Conservation (phyloP, 2,113 vertebrate genomes). For the Onychorhynchus coronatus region DNA sequence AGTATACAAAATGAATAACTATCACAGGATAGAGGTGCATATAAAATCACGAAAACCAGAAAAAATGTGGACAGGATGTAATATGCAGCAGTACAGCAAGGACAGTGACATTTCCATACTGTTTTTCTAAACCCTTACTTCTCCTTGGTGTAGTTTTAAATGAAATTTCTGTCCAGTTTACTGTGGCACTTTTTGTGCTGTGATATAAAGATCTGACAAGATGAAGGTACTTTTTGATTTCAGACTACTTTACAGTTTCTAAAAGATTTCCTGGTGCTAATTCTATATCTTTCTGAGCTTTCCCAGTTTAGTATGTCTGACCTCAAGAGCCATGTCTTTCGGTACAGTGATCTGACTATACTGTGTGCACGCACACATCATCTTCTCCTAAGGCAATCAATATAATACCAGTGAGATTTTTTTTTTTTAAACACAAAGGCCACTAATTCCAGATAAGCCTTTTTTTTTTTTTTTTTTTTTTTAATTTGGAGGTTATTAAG, state of each 20-base stretch:
- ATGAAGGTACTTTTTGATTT: neutral
- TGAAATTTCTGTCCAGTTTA: neutral
- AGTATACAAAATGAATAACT: neutral
- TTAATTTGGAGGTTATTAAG: neutral
- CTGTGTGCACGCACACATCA: neutral
- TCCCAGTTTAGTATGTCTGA: neutral
- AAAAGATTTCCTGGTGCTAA: neutral
- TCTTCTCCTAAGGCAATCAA: neutral
- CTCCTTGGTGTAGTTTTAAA: neutral
- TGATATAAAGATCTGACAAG: neutral
- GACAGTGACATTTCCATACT: neutral
- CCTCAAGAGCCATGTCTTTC: neutral
- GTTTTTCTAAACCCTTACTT: neutral
- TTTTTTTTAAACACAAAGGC: neutral
- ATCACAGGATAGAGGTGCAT: neutral
- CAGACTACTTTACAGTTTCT: neutral
- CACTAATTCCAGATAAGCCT: neutral
- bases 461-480: neutral
- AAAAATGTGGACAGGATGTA: neutral
- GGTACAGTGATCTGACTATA: neutral
- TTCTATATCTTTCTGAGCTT: neutral
- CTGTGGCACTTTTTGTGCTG: neutral
- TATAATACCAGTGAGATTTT: neutral
- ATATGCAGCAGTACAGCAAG: neutral
- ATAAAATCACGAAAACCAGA: neutral